Base-by-base conservation (phyloP, 64 coral and sea anemone genomes). In the Pocillopora damicornis region DNA sequence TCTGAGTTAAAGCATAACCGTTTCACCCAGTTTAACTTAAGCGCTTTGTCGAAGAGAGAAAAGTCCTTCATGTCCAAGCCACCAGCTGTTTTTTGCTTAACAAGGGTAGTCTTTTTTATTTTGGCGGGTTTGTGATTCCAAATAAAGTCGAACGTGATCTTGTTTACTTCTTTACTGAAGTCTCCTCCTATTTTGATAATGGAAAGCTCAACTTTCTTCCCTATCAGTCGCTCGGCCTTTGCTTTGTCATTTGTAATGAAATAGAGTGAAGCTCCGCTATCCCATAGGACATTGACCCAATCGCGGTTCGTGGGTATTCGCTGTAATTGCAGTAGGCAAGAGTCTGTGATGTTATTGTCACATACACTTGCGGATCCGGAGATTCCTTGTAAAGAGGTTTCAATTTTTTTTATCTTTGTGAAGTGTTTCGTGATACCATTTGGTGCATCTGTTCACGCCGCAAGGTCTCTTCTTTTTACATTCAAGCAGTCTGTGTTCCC, bases 181-280 rank as follows among this genome's bases (percentile, higher is more conserved):
- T 86, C 62, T 7, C 65, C 88, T 56, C 92, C 92, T 20, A 94
- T 67, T 59, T 80, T 87, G 12, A 75, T 58, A 45, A 86, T 13
- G 35, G 84, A 35, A 1, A 87, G 68, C 37, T 87, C 37, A 42
- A 87, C 68, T 23, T 75, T 61, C 18, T n/a, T 87, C 11, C 84
- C 84, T 59, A n/a, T 67, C 13, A 88, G 35, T 25, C 75, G 79
- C 74, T 92, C 78, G 34, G 35, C 86, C 25, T 81, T 92, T 58
- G 86, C 91, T 45, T 88, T 88, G 15, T 74, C 34, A 38, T 92
- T 88, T 13, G 86, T 88, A 16, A 90, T 90, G 68, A 94, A 94
- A 23, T 58, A 88, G 8, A 92, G 67, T 35, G 91, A 92, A 15
- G 91, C 66, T 57, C 77, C 23, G 66, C 25, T 90, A 66, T 90